Percentiles rank a stretch among this genome's conserved stretches.
Conservation (phyloP, 1,140 invertebrate genomes). For the Ridgeia piscesae region DNA sequence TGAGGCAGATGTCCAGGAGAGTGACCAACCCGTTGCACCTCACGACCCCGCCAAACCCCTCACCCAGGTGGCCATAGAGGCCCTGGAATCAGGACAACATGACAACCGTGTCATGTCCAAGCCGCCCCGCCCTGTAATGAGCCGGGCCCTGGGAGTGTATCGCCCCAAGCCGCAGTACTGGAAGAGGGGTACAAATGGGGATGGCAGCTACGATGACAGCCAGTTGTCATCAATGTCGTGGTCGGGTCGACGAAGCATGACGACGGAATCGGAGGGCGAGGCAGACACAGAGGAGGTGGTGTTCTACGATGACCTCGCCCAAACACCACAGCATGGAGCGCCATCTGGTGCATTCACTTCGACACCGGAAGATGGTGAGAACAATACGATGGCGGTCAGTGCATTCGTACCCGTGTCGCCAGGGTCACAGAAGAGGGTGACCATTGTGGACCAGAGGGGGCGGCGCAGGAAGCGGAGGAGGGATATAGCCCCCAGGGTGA, state of each 20-base stretch:
- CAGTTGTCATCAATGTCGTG: background rate
- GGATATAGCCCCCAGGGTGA: conserved; percentile 16
- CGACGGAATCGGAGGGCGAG: conserved; percentile 19
- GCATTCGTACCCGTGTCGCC: background rate
- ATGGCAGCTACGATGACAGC: conserved; percentile 10
- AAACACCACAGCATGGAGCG: background rate
- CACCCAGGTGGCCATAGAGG: background rate
- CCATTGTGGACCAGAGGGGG: conserved; percentile 9
- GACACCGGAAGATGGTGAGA: background rate
- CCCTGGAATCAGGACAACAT: background rate
- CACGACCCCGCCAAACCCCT: background rate
- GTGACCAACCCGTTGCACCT: background rate
- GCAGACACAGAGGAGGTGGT: conserved; percentile 17
- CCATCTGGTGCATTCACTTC: background rate
- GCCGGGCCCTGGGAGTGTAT: conserved; percentile 8
- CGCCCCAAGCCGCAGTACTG: conserved; percentile 14
- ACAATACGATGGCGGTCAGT: background rate
- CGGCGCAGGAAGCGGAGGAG: background rate
- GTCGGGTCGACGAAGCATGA: conserved; percentile 17
- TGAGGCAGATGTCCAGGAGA: conserved; percentile 2
- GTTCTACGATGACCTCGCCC: background rate
- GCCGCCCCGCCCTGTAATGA: background rate
- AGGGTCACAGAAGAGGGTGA: conserved; percentile 18
- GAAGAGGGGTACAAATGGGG: background rate
- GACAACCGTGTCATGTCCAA: background rate